Percentiles rank a stretch among this genome's conserved stretches.
Evolutionary conservation across 2,888 invertebrate species (phyloP).

Genomic region (Drosophila paramelanica): DNA sequence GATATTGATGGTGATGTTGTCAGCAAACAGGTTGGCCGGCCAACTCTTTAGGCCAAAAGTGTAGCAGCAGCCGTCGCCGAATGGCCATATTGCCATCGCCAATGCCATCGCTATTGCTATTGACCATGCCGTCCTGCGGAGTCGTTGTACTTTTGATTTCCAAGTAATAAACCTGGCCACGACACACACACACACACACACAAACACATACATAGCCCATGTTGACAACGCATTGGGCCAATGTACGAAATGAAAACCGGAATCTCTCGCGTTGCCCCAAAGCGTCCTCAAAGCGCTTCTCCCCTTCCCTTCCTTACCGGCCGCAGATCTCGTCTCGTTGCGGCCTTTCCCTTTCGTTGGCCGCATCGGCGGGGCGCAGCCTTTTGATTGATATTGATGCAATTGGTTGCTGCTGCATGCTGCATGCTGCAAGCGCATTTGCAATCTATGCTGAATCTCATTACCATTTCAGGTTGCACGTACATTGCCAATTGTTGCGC

Average conservation of each 20-base stretch:
- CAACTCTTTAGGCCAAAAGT: slow-evolving; percentile 76
- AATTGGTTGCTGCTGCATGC: slow-evolving; percentile 34
- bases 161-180: slow-evolving; percentile 67
- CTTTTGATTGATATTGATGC: slow-evolving; percentile 44
- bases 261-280: slow-evolving; percentile 53
- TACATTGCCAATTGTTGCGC: slow-evolving; percentile 32
- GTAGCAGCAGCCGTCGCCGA: slow-evolving; percentile 56
- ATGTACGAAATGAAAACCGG: slow-evolving; percentile 69
- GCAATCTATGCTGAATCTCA: slow-evolving; percentile 33
- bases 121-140: slow-evolving; percentile 54
- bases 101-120: slow-evolving; percentile 25
- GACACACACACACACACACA: slow-evolving; percentile 8
- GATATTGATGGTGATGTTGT: slow-evolving; percentile 39
- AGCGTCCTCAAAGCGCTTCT: slow-evolving; percentile 28
- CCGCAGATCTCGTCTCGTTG: background rate
- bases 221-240: slow-evolving; percentile 65
- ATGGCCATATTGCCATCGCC: slow-evolving; percentile 17
- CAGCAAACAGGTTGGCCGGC: slow-evolving; percentile 43
- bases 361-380: slow-evolving; percentile 14
- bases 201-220: slow-evolving; percentile 11
- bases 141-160: slow-evolving; percentile 80
- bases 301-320: background rate
- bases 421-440: slow-evolving; percentile 17
- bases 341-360: slow-evolving; percentile 72
- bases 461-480: slow-evolving; percentile 37